Evolutionary conservation across 2,797 vertebrate species (phyloP), one percentile per base, ranked within the genome.

Genomic region (Florisuga fusca): DNA sequence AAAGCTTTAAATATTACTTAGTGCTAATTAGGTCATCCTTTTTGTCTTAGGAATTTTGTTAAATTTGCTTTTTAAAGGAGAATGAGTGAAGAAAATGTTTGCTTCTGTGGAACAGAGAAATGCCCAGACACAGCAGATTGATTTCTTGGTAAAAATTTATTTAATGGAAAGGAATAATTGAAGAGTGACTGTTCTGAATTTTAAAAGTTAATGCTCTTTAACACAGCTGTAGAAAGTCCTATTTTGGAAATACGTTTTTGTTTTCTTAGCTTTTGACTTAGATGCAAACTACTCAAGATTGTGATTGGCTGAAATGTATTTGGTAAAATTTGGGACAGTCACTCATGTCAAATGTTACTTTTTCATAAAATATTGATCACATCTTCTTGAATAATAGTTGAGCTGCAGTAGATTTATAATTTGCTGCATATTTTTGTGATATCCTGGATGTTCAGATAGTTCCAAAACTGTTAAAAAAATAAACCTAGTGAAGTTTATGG

Each of bases 251-350:
- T 81, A 50, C 31, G 4, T 90, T 82, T 85, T 46, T 95, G 43
- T 83, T 93, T 89, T 69, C 85, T 59, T 93, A 79, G 93, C 79
- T 94, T 95, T 86, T 95, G 76, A 91, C 89, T 91, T 93, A 53
- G 87, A 88, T 85, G 62, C 58, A 87, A 43, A 46, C 74, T 94
- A 18, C 74, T 94, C 76, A 87, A 53, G 63, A 17, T 22, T 76
- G 55, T 81, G 73, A 81, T 95, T 93, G 89, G 94, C 84, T 94
- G 85, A 74, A 88, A 74, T 79, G 63, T 67, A 33, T 84, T 94
- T 66, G 79, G 71, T 90, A 91, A 93, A 95, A 97, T 93, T 94
- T 91, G 90, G 74, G 85, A 93, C 94, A 95, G 80, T 95, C 77
- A 64, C 50, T 95, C 84, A 84, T 86, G 68, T 96, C 95, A 94